These are phyloP conservation scores for Anneissia japonica DNA, from an alignment of 35 echinoderm and acorn worm genomes.

Conservation along the genomic window DNA sequence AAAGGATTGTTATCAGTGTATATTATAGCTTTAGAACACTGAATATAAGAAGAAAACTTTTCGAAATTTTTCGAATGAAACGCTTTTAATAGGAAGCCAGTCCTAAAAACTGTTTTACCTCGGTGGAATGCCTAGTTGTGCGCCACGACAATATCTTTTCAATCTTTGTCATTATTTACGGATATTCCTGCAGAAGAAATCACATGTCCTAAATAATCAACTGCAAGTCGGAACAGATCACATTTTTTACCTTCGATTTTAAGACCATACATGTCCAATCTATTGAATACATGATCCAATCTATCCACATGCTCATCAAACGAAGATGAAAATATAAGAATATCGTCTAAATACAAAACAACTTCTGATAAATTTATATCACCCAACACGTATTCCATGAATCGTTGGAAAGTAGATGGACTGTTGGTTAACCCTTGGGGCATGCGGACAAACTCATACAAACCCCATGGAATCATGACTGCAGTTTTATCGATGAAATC, in stretches of 20 bases:
- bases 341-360: neutral
- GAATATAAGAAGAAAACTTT: slow-evolving; percentile 28
- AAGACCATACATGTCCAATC: neutral
- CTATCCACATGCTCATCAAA: neutral
- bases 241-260: neutral
- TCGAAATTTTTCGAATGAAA: neutral
- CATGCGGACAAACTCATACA: no score
- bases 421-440: neutral
- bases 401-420: neutral
- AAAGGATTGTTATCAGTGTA: slow-evolving; percentile 39
- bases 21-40: slow-evolving; percentile 1
- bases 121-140: neutral
- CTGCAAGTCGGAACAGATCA: neutral
- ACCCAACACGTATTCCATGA: neutral
- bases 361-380: neutral
- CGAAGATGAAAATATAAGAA: neutral
- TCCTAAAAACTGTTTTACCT: neutral
- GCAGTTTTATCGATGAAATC: slow-evolving; percentile 1
- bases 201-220: neutral
- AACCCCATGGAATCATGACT: slow-evolving; percentile 31
- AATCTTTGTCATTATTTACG: neutral
- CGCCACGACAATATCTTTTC: neutral
- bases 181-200: neutral
- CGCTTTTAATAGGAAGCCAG: neutral
- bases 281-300: neutral